Conservation (phyloP, 2,888 invertebrate species). For the Petrolisthes manimaculis region DNA sequence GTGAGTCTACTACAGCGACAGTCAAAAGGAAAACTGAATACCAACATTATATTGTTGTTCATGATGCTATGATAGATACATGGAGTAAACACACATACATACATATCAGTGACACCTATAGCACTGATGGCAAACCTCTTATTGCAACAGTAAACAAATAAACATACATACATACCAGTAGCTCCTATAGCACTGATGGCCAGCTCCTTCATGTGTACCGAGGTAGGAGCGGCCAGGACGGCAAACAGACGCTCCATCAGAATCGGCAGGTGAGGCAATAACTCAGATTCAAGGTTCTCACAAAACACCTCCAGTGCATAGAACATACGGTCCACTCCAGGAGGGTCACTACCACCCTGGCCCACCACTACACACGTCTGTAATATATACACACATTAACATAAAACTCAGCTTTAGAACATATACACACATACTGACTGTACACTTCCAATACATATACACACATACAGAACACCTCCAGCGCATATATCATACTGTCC, state of each 20-base stretch:
- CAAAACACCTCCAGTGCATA: constrained; percentile 85
- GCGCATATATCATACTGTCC: too few species aligned
- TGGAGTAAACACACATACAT: too few species aligned
- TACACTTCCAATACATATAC: not conserved
- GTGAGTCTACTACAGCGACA: too few species aligned
- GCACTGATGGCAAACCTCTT: constrained; percentile 76
- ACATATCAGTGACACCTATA: constrained; percentile 77
- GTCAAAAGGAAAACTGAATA: too few species aligned
- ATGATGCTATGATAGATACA: too few species aligned
- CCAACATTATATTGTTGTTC: too few species aligned
- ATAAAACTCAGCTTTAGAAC: too few species aligned
- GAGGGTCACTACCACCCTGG: constrained; percentile 70
- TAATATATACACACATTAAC: not conserved
- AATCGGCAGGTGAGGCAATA: constrained; percentile 79
- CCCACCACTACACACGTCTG: constrained; percentile 55
- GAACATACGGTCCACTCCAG: constrained; percentile 80
- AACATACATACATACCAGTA: constrained; percentile 73
- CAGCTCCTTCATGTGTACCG: constrained; percentile 77
- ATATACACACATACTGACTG: not conserved
- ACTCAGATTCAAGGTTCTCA: constrained; percentile 81
- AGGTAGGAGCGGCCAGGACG: constrained; percentile 74
- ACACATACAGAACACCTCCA: too few species aligned
- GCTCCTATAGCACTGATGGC: constrained; percentile 80
- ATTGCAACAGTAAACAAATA: not conserved
- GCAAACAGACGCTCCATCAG: constrained; percentile 81